Conservation (phyloP, 1,140 invertebrate species). For the Drosophila cardini region DNA sequence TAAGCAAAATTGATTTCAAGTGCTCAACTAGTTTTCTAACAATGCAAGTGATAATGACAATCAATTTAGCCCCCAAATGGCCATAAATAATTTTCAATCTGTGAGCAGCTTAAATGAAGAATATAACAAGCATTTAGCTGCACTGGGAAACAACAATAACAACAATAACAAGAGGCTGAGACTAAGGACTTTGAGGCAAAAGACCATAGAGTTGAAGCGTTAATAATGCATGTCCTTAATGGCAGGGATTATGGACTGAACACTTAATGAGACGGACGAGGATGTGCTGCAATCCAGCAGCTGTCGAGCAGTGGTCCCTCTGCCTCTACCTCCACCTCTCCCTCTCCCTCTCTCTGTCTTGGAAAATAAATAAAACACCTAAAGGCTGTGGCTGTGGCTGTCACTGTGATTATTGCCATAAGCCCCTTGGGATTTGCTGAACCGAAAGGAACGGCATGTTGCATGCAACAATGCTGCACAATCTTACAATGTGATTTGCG, state of each 20-base stretch:
- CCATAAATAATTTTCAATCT: constrained; percentile 45
- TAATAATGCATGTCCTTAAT: constrained; percentile 73
- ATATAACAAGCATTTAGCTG: constrained; percentile 51
- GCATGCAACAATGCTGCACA: constrained; percentile 38
- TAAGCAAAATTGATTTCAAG: constrained; percentile 49
- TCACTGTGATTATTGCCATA: constrained; percentile 32
- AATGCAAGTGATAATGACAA: constrained; percentile 37
- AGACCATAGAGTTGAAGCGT: constrained; percentile 25
- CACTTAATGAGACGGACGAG: constrained; percentile 60
- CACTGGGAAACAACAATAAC: neutral
- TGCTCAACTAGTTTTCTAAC: constrained; percentile 17
- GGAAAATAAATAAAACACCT: constrained; percentile 40
- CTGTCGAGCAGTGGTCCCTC: constrained; percentile 7
- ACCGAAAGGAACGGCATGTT: constrained; percentile 17
- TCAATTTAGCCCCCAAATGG: constrained; percentile 6
- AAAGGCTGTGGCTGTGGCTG: constrained; percentile 17
- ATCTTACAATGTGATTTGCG: constrained; percentile 62
- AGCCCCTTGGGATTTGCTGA: constrained; percentile 11
- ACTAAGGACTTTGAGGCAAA: neutral
- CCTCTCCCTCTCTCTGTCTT: neutral
- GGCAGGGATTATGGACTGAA: constrained; percentile 53
- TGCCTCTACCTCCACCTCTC: neutral
- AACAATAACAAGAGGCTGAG: neutral
- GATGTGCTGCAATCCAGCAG: neutral
- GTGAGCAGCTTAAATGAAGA: constrained; percentile 31